Evolutionary conservation across 2,888 invertebrate species (phyloP).

Genomic region (Caenorhabditis zanzibari): DNA sequence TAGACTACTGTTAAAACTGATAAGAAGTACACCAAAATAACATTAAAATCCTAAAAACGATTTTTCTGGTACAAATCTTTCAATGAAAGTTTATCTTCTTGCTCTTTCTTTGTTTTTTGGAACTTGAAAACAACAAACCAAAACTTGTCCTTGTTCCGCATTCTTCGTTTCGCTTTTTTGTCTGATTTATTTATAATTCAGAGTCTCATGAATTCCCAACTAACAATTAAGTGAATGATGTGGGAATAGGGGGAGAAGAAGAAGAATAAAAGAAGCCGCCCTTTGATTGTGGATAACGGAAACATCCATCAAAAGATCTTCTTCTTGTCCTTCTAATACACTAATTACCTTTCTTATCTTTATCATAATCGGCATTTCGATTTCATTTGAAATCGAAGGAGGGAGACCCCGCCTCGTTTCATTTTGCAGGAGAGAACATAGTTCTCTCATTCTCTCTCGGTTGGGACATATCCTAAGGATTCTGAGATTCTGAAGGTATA

Average conservation of each 20-base stretch:
- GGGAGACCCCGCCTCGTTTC: not conserved
- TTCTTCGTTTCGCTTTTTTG: not conserved
- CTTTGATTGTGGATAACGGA: slow-evolving; percentile 41
- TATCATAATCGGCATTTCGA: slow-evolving; percentile 54
- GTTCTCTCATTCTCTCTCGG: not conserved
- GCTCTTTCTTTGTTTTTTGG: slow-evolving; percentile 4
- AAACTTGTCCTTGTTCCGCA: slow-evolving; percentile 18
- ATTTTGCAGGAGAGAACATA: slow-evolving; percentile 8
- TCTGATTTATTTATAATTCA: slow-evolving; percentile 27
- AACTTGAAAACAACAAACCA: not conserved
- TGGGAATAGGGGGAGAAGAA: slow-evolving; percentile 29
- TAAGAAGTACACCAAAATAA: not conserved
- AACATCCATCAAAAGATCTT: slow-evolving; percentile 51
- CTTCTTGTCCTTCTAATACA: not conserved
- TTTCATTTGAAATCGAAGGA: slow-evolving; percentile 1
- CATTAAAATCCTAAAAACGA: too few relatives aligned
- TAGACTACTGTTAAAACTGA: slow-evolving; percentile 1
- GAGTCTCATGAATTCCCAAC: slow-evolving; percentile 46
- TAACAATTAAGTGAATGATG: slow-evolving; percentile 10
- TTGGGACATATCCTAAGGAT: not conserved
- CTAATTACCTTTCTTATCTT: slow-evolving; percentile 57
- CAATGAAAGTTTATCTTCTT: not conserved
- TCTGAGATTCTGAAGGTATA: too few relatives aligned
- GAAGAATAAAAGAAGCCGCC: slow-evolving; percentile 50
- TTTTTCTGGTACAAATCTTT: too few relatives aligned